These are phyloP conservation scores for Varanus komodoensis DNA, from an alignment of 2,113 vertebrate species.

Conservation along the genomic window DNA sequence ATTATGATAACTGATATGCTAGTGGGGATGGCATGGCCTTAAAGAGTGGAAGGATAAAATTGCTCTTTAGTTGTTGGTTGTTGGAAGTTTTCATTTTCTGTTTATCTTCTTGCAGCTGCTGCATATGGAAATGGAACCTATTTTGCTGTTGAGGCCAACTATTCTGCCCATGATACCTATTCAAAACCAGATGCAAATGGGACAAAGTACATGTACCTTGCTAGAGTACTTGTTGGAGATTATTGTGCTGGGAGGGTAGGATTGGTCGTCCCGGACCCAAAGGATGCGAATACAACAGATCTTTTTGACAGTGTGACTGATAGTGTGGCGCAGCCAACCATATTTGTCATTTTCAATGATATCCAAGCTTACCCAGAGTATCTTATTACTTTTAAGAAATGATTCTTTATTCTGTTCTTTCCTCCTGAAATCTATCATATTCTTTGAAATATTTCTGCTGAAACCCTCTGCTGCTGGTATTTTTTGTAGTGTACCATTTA, in stretches of 20 bases:
- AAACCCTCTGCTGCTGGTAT: not conserved
- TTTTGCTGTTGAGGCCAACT: conserved; percentile 79
- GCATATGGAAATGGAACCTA: conserved; percentile 81
- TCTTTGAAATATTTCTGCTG: not conserved
- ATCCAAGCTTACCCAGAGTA: conserved; percentile 87
- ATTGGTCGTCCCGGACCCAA: conserved; percentile 73
- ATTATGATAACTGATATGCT: not conserved
- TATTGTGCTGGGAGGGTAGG: conserved; percentile 51
- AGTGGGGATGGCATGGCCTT: not conserved
- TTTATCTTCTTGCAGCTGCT: conserved; percentile 65
- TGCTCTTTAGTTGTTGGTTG: not conserved
- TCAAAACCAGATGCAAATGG: conserved; percentile 53
- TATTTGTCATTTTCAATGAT: conserved; percentile 85
- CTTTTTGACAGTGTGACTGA: conserved; percentile 84
- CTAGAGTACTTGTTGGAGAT: conserved; percentile 84
- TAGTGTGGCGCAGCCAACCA: not conserved
- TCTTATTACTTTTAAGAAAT: conserved; percentile 80
- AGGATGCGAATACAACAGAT: conserved; percentile 53
- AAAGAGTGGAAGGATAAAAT: not conserved
- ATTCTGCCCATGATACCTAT: conserved; percentile 74
- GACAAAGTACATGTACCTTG: conserved; percentile 81
- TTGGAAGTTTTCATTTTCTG: conserved; percentile 11
- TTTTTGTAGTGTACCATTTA: too few species aligned
- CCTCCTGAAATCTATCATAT: not conserved
- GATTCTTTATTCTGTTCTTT: not conserved